phyloP scores from a whole-genome alignment of 2,797 vertebrate species.

The Anguilla pacifica region DNA sequence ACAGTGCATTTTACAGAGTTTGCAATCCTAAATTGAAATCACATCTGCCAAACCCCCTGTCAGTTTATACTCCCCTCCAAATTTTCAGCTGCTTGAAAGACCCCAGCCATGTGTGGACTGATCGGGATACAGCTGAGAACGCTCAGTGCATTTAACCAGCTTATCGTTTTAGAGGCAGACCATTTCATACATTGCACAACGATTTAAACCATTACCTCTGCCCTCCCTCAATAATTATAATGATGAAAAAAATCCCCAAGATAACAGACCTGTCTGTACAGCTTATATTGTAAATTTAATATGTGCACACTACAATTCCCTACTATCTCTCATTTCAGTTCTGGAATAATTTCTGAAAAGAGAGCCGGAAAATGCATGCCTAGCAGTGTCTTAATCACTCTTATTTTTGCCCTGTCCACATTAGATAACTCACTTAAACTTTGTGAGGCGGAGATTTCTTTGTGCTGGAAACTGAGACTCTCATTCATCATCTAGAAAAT shows the following conservation, averaged over 20 bases:
- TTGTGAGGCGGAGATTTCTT: background rate
- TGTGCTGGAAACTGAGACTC: background rate
- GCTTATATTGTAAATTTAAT: slow-evolving; percentile 9
- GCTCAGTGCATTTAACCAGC: slow-evolving; percentile 43
- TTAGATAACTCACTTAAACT: background rate
- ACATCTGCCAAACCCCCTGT: background rate
- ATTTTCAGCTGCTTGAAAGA: background rate
- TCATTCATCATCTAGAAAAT: background rate
- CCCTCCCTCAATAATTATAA: background rate
- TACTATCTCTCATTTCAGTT: slow-evolving; percentile 25
- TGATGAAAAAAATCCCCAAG: slow-evolving; percentile 24
- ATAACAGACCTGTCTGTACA: background rate
- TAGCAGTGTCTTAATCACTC: background rate
- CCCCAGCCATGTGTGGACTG: slow-evolving; percentile 39
- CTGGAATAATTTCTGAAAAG: background rate
- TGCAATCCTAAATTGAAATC: slow-evolving; percentile 8
- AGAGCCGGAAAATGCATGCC: background rate
- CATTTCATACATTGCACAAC: slow-evolving; percentile 49
- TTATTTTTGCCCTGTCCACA: background rate
- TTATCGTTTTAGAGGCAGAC: slow-evolving; percentile 52
- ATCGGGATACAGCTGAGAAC: slow-evolving; percentile 38
- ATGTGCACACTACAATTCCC: background rate
- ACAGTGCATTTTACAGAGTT: background rate
- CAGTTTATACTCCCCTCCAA: background rate
- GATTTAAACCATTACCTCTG: slow-evolving; percentile 44